Conservation (phyloP, 2,797 vertebrate species). For the Rhinella marina region DNA sequence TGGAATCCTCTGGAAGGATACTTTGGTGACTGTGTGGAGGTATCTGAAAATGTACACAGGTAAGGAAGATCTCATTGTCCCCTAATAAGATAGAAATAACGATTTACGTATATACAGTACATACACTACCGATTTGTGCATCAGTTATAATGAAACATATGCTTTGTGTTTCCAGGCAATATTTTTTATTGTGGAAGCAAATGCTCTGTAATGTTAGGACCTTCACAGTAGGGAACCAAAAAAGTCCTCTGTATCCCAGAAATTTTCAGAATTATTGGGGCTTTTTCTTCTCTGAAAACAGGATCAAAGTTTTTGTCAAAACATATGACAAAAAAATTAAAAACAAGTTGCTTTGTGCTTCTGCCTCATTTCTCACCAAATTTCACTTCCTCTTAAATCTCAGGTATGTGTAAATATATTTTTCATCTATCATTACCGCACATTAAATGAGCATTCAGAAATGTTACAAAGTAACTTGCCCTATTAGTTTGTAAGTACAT, state of each 20-base stretch:
- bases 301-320: not conserved
- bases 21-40: too few relatives aligned
- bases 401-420: not conserved
- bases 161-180: too few relatives aligned
- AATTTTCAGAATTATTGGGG: not conserved
- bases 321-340: not conserved
- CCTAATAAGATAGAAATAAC: too few relatives aligned
- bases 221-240: not conserved
- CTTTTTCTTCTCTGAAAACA: conserved; percentile 7
- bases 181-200: too few relatives aligned
- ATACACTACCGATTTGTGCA: too few relatives aligned
- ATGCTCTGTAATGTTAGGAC: too few relatives aligned
- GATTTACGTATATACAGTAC: too few relatives aligned
- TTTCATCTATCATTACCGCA: not conserved
- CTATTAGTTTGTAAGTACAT: not conserved
- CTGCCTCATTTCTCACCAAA: not conserved
- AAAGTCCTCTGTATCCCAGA: not conserved
- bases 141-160: too few relatives aligned
- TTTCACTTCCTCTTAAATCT: not conserved
- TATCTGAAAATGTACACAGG: too few relatives aligned
- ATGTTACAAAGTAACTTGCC: not conserved
- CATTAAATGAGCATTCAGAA: not conserved
- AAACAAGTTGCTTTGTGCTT: not conserved
- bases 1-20: too few relatives aligned
- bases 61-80: too few relatives aligned